These are phyloP conservation scores for Lycodopsis pacificus DNA, from an alignment of 2,797 vertebrate genomes.

Conservation along the genomic window DNA sequence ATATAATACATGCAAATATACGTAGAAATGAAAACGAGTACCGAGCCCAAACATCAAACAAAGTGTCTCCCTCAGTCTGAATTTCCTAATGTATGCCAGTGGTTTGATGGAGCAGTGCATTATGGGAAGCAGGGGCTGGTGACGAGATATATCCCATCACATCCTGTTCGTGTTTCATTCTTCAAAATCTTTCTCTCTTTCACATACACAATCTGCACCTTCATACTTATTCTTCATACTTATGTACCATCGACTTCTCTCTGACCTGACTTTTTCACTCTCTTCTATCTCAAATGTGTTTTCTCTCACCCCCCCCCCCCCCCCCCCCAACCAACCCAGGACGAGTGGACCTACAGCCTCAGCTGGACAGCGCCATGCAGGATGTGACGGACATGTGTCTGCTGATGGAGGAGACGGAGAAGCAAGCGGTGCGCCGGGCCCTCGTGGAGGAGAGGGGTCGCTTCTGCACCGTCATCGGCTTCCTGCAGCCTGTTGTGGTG, in stretches of 20 bases:
- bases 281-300: not conserved
- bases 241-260: constrained; percentile 54
- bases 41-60: constrained; percentile 30
- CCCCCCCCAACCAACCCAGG: constrained; percentile 79
- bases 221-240: not conserved
- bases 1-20: not conserved
- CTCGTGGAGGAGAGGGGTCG: constrained; percentile 95
- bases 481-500: constrained; percentile 97
- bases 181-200: not conserved
- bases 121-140: not conserved
- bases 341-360: constrained; percentile 95
- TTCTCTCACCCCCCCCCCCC: constrained; percentile 1
- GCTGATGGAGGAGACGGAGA: constrained; percentile 97
- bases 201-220: not conserved
- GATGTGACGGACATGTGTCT: constrained; percentile 98
- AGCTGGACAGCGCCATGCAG: constrained; percentile 96
- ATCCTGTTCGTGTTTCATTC: not conserved
- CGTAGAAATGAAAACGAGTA: not conserved
- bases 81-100: not conserved
- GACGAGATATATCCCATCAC: not conserved
- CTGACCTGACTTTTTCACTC: constrained; percentile 11
- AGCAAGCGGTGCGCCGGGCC: constrained; percentile 94
- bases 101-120: not conserved
- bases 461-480: constrained; percentile 95
- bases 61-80: constrained; percentile 4